Evolutionary conservation across 2,113 vertebrate genomes (phyloP).

Genomic region (Onychorhynchus coronatus): DNA sequence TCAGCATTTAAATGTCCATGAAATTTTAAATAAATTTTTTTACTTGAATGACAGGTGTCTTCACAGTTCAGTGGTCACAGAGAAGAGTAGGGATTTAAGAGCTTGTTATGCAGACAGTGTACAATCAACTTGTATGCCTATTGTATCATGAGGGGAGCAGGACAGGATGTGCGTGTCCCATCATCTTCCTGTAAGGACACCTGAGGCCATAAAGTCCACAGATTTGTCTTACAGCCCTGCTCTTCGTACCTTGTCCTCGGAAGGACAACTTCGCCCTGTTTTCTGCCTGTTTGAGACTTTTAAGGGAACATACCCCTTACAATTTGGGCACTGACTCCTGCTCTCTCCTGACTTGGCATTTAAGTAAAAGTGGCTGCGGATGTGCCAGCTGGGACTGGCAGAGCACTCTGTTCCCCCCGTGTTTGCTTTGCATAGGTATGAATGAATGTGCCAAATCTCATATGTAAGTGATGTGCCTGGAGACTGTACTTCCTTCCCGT

Average conservation of each 20-base stretch:
- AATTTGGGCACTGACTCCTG: neutral
- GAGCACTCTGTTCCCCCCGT: neutral
- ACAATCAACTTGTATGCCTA: neutral
- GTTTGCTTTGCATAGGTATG: neutral
- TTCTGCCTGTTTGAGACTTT: neutral
- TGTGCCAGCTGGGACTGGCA: neutral
- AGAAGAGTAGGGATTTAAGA: neutral
- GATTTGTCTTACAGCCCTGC: neutral
- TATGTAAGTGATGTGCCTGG: neutral
- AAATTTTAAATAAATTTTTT: slow-evolving; percentile 17
- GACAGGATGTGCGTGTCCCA: neutral
- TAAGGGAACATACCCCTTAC: neutral
- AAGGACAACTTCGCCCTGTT: neutral
- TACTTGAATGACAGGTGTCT: neutral
- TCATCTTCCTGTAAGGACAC: neutral
- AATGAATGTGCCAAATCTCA: neutral
- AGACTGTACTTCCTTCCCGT: neutral
- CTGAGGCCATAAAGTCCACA: neutral
- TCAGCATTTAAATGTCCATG: neutral
- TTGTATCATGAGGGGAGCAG: neutral
- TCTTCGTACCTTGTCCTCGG: neutral
- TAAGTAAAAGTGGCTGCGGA: neutral
- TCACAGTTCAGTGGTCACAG: neutral
- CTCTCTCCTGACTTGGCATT: neutral
- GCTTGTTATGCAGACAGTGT: neutral